Percentiles rank a stretch among this genome's conserved stretches.
phyloP scores from a whole-genome alignment of 2,113 vertebrate species.

The Puntigrus tetrazona region DNA sequence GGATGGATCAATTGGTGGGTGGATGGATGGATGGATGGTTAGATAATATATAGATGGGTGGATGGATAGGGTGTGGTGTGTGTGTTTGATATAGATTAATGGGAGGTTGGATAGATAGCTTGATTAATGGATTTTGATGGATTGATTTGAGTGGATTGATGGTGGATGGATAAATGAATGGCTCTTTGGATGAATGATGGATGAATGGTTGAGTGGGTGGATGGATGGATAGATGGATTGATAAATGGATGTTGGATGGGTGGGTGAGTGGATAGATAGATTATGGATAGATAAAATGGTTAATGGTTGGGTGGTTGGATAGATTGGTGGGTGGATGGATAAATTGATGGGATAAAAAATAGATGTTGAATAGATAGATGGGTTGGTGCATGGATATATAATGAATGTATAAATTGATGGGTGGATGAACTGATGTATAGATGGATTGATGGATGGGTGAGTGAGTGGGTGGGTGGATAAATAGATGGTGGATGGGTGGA shows the following conservation, averaged over 20 bases:
- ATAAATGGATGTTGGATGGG: too few species aligned
- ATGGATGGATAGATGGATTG: neutral
- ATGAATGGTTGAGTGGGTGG: neutral
- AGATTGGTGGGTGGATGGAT: neutral
- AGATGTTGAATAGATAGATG: neutral
- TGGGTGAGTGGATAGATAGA: too few species aligned
- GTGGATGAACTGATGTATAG: neutral
- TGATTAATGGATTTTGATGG: too few species aligned
- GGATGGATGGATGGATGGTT: neutral
- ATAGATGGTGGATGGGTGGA: neutral
- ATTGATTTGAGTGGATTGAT: too few species aligned
- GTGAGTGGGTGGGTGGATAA: neutral
- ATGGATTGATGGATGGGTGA: too few species aligned
- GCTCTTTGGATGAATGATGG: too few species aligned
- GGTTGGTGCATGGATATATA: neutral
- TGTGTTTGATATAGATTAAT: too few species aligned
- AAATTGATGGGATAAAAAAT: too few species aligned
- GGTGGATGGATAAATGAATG: too few species aligned
- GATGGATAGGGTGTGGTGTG: too few species aligned
- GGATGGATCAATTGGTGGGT: neutral
- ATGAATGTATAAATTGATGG: neutral
- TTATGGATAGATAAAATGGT: neutral
- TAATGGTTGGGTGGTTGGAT: neutral
- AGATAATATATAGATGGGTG: neutral
- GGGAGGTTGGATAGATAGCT: accelerated